These are phyloP conservation scores for Branchipolynoe longqiensis DNA, from an alignment of 2,888 invertebrate species.

Conservation along the genomic window DNA sequence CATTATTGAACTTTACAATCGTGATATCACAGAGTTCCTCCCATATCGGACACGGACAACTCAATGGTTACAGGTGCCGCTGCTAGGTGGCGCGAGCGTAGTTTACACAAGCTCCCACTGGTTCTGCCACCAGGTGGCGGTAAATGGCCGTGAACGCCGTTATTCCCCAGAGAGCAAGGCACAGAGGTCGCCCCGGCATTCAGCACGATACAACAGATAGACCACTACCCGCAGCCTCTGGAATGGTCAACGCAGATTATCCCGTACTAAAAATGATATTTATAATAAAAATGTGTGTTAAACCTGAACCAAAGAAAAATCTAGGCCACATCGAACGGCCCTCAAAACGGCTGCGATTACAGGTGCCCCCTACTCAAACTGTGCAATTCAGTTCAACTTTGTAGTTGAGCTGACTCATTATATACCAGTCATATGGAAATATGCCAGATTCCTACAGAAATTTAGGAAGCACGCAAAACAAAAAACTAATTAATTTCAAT, in stretches of 20 bases:
- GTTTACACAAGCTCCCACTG: too few species aligned
- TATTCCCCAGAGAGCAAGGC: not conserved
- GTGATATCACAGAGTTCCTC: slow-evolving; percentile 43
- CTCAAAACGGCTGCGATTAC: not conserved
- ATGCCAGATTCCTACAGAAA: too few species aligned
- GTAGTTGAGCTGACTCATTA: too few species aligned
- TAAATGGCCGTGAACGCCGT: too few species aligned
- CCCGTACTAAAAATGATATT: not conserved
- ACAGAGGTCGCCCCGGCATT: not conserved
- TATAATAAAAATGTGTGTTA: not conserved
- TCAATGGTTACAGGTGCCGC: not conserved
- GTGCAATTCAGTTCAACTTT: too few species aligned
- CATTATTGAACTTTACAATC: slow-evolving; percentile 41
- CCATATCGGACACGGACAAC: not conserved
- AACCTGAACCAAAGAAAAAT: not conserved
- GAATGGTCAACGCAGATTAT: not conserved
- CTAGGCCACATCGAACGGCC: not conserved
- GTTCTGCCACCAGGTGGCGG: too few species aligned
- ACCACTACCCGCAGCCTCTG: not conserved
- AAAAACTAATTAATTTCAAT: too few species aligned
- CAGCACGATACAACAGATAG: not conserved
- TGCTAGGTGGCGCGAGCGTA: not conserved
- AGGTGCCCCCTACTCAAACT: not conserved
- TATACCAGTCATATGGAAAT: too few species aligned
- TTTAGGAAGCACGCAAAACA: too few species aligned